Evolutionary conservation across 1,140 invertebrate species (phyloP).

Genomic region (Leptopilina boulardi): DNA sequence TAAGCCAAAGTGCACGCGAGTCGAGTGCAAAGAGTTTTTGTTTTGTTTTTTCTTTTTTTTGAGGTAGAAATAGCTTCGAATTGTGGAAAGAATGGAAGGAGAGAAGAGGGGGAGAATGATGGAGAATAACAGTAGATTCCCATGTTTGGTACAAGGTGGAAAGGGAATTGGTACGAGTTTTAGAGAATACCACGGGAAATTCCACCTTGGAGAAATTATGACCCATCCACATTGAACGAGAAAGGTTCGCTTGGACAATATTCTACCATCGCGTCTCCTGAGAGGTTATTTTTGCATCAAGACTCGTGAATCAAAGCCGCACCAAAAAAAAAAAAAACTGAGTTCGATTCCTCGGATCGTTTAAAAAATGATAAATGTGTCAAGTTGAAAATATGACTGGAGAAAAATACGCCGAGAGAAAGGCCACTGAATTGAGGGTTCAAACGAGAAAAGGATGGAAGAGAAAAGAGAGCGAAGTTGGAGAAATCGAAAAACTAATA

Average conservation of each 20-base stretch:
- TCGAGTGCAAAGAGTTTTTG: slow-evolving; percentile 63
- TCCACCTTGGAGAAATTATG: slow-evolving; percentile 19
- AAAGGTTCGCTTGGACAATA: slow-evolving; percentile 35
- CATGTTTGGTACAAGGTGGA: not conserved
- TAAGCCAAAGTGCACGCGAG: slow-evolving; percentile 73
- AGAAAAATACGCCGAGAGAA: slow-evolving; percentile 67
- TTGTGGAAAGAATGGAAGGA: slow-evolving; percentile 43
- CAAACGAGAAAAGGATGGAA: slow-evolving; percentile 40
- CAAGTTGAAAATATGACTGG: slow-evolving; percentile 69
- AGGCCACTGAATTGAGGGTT: slow-evolving; percentile 38
- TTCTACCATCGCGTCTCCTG: not conserved
- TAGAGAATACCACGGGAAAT: slow-evolving; percentile 1
- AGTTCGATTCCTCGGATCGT: slow-evolving; percentile 61
- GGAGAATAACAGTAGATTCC: slow-evolving; percentile 7
- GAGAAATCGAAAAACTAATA: slow-evolving; percentile 75
- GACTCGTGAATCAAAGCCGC: slow-evolving; percentile 59
- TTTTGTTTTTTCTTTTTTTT: too few species aligned
- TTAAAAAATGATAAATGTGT: slow-evolving; percentile 74
- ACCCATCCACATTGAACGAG: slow-evolving; percentile 44
- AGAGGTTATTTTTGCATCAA: slow-evolving; percentile 60
- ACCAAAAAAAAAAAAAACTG: slow-evolving; percentile 35
- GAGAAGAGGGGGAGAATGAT: slow-evolving; percentile 41
- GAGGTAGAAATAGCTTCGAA: slow-evolving; percentile 39
- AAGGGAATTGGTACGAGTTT: slow-evolving; percentile 34
- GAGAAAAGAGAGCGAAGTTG: slow-evolving; percentile 49